A percentile compares a stretch with the other conserved stretches of the same genome.
phyloP scores from a whole-genome alignment of 2,888 invertebrate genomes.

The Linnaemya tessellans region DNA sequence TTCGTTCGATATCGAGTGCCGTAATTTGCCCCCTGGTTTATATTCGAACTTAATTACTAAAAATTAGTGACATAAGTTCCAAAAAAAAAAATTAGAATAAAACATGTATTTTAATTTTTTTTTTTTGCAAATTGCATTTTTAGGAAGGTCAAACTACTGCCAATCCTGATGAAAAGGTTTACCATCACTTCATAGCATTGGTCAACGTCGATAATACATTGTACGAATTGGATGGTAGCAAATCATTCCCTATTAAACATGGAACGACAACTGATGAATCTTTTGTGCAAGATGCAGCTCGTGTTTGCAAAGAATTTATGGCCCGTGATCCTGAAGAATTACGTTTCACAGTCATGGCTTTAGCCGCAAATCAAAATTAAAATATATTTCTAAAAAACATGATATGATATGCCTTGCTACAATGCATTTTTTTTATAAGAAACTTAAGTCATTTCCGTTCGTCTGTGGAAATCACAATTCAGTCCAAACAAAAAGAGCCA shows the following conservation, averaged over 20 bases:
- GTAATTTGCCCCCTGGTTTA: too few relatives aligned
- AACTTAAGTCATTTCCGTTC: too few relatives aligned
- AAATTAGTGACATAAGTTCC: too few relatives aligned
- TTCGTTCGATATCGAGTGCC: too few relatives aligned
- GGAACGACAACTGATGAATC: conserved; percentile 89
- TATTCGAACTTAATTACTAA: too few relatives aligned
- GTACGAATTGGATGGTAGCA: conserved; percentile 94
- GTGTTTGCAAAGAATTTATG: conserved; percentile 93
- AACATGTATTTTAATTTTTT: too few relatives aligned
- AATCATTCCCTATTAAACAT: conserved; percentile 92
- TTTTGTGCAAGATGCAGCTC: conserved; percentile 91
- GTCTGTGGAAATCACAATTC: too few relatives aligned
- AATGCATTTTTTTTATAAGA: conserved; percentile 67
- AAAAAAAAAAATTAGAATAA: too few relatives aligned
- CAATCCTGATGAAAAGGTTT: conserved; percentile 90
- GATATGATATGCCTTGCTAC: conserved; percentile 33
- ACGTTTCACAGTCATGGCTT: conserved; percentile 94
- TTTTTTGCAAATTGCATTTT: background rate
- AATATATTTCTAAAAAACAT: background rate
- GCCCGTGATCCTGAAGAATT: conserved; percentile 93
- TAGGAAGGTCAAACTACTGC: conserved; percentile 95
- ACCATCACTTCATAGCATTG: conserved; percentile 95
- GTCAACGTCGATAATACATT: conserved; percentile 91
- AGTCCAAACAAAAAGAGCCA: too few relatives aligned
- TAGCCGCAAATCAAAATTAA: conserved; percentile 86